phyloP scores from a whole-genome alignment of 2,113 vertebrate genomes.

The Rhabdornis inornatus region DNA sequence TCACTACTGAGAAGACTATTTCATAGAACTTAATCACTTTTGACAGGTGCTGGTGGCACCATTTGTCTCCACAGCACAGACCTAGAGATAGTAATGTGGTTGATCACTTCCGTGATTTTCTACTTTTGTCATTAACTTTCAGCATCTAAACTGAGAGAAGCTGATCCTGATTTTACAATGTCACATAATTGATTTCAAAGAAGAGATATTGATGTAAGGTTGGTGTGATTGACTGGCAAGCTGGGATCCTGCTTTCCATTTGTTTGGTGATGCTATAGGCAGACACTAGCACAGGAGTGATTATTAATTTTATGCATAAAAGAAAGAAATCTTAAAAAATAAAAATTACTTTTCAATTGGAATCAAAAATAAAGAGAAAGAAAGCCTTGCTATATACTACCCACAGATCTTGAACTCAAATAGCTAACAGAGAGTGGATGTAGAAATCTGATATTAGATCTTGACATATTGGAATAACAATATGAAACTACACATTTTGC shows the following conservation, averaged over 20 bases:
- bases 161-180: neutral
- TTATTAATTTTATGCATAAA: neutral
- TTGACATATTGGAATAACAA: neutral
- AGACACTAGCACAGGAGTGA: neutral
- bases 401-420: neutral
- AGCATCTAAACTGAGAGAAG: neutral
- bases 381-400: neutral
- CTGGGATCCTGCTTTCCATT: neutral
- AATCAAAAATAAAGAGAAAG: neutral
- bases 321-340: neutral
- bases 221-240: neutral
- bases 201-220: neutral
- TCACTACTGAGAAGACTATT: neutral
- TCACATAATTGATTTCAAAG: neutral
- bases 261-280: neutral
- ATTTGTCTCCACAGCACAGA: neutral
- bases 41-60: neutral
- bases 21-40: neutral
- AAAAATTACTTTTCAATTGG: neutral
- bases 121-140: neutral
- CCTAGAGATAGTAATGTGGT: neutral
- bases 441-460: neutral
- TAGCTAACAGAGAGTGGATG: neutral
- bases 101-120: neutral
- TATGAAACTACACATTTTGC: neutral